Evolutionary conservation across 2,113 vertebrate genomes (phyloP).

Genomic region (Protobothrops flavoviridis): DNA sequence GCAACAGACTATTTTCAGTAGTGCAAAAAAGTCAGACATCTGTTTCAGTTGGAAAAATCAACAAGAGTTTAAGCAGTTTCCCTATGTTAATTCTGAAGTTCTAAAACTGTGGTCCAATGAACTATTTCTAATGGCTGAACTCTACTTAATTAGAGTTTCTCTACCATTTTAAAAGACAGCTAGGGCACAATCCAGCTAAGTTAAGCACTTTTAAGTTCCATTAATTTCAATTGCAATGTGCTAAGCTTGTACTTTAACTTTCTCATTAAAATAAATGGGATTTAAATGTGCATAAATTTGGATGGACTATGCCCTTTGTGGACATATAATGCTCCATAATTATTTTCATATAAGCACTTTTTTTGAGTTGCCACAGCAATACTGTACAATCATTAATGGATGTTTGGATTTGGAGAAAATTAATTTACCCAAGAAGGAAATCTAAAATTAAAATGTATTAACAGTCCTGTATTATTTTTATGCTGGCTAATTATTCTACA

Average conservation of each 20-base stretch:
- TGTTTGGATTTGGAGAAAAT: neutral
- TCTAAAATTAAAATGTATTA: slow-evolving; percentile 4
- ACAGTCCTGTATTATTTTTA: neutral
- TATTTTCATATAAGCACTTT: slow-evolving; percentile 6
- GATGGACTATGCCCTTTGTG: neutral
- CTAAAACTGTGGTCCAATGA: slow-evolving; percentile 1
- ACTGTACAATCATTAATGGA: neutral
- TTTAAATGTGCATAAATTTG: slow-evolving; percentile 19
- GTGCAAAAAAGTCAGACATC: neutral
- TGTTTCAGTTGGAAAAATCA: neutral
- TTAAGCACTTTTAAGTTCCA: slow-evolving; percentile 10
- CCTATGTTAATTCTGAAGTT: neutral
- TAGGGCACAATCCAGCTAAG: slow-evolving; percentile 12
- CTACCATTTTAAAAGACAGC: neutral
- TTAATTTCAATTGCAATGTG: slow-evolving; percentile 3
- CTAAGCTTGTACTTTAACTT: neutral
- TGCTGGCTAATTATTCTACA: neutral
- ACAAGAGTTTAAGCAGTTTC: slow-evolving; percentile 8
- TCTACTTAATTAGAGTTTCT: slow-evolving; percentile 6
- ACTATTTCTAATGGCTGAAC: neutral
- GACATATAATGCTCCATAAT: slow-evolving; percentile 4
- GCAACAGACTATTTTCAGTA: neutral
- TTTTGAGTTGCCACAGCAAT: neutral
- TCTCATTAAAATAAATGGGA: slow-evolving; percentile 3
- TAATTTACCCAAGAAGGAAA: neutral